Evolutionary conservation across 1,140 invertebrate species (phyloP), one percentile per base, ranked within the genome.

Genomic region (Psilanteris sp.): DNA sequence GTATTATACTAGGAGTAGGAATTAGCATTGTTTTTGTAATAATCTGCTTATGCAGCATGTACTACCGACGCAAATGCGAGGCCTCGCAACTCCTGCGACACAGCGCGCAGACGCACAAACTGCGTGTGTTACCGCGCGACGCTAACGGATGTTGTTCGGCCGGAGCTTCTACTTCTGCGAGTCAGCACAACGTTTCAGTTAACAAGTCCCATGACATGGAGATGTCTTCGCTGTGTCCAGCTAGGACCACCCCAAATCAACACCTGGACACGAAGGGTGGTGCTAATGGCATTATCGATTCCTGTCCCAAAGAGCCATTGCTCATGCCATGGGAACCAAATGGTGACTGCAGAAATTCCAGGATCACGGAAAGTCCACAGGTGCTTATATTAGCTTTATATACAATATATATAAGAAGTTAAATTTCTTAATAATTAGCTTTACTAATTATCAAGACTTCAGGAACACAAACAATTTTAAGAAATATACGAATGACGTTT

Each of bases 331-430:
- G 89, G 88, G 77, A 85, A 48, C 73, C 83, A 13, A 89, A 90
- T 71, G 89, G 88, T 16, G 83, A 87, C 48, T 77, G 81, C 16
- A 87, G 87, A 34, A 83, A 87, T 79, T 80, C 90, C 39, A 83
- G 87, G 52, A 90, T 90, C 29, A 90, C 87, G 27, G 89, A 90
- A 82, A 90, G 90, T 84, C 89, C 90, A 36, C 88, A 90, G 86
- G 90, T 91, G 84, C 5, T 20, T 20, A 20, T 5, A 5, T 20
- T 20, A 78, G 27, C 13, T 8, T 2, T 13, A 24, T 13, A 1
- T 48, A n/a, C n/a, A n/a, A n/a, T n/a, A n/a, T n/a, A n/a, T n/a
- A n/a, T n/a, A n/a, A n/a, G n/a, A n/a, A n/a, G n/a, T n/a, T n/a
- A n/a, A n/a, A n/a, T n/a, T n/a, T n/a, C n/a, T n/a, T n/a, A n/a